Evolutionary conservation across 2,113 vertebrate species (phyloP), one percentile per base, ranked within the genome.

Genomic region (Paradisaea rubra): DNA sequence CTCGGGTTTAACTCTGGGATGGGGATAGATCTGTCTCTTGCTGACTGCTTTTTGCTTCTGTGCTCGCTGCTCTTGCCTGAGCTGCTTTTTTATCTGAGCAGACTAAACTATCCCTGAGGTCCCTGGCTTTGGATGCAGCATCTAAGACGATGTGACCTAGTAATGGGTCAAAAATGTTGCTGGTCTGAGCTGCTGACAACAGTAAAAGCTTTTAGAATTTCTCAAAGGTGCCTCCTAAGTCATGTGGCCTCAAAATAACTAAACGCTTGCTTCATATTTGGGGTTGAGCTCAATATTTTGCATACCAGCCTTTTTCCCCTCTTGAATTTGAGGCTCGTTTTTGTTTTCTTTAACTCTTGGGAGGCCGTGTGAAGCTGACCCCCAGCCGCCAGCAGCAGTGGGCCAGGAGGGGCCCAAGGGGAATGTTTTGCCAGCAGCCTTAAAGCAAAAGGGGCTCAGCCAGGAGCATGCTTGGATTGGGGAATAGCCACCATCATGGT

Each of bases 281-380:
- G 94, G 96, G 97, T 96, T 90, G 96, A 93, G 79, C 89, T 96
- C 27, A 11, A 81, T 95, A 68, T 73, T 97, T 97, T 86, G 71
- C 96, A 97, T 98, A 93, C 96, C 95, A 89, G n/a, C 20, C 2
- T 49, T 74, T 85, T 81, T 52, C 93, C 81, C 84, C 66, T 54
- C 89, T 81, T 64, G 65, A 63, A 72, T 97, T 86, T 19, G 93
- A 88, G 52, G 71, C 89, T 91, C 2, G 0, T 14, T 91, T 94
- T 85, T 95, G 89, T 94, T 94, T 95, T 95, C 79, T 83, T 96
- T 95, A 94, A 95, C 95, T 97, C 95, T 91, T 95, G 1, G 18
- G 90, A 93, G 91, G 85, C 93, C 19, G 1, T 93, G 88, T 88
- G 93, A 95, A 96, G 8, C 27, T 94, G 92, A 96, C 94, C 96